Base-by-base conservation (phyloP, 2,113 vertebrate genomes). In the Thomomys bottae region DNA sequence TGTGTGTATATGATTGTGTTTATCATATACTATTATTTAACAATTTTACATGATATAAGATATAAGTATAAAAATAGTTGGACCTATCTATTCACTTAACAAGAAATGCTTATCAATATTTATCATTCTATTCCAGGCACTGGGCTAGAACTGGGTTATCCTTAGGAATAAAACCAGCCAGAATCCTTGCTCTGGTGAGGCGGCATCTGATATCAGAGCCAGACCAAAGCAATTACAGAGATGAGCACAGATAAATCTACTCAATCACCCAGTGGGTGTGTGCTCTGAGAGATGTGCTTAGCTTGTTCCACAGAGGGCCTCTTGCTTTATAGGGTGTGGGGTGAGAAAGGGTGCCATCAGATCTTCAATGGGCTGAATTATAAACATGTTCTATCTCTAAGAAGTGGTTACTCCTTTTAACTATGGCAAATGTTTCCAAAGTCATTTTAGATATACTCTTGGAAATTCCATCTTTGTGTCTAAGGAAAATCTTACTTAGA, bases 31-130 rank as follows among this genome's bases (percentile, higher is more conserved):
- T 54, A 54, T 54, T 54, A 3, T 54, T 17, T 54, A 54, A 54
- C 11, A 54, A 54, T 54, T 54, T 4, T 54, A 54, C 49, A 54
- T 17, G 15, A 54, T 45, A 54, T 83, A 42, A 88, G 68, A 72
- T 70, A 8, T 75, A 64, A 49, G 14, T 9, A 70, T 28, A 64
- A 61, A 87, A 57, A 18, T 36, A 63, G 3, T 20, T 61, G 84
- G n/a, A 77, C 5, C 70, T 9, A 70, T 14, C 84, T 23, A 83
- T 59, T 76, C 82, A 73, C 30, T 73, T 36, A 79, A 80, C 66
- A 86, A 66, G 32, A 80, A 72, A 57, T 78, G 64, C 34, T 87
- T 83, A 89, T 40, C 34, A 72, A 57, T 78, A 68, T 38, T 87
- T 83, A 89, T 40, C 34, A 70, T 59, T 73, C 32, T 49, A 59